Evolutionary conservation across 2,797 vertebrate species (phyloP).

Genomic region (Manis javanica): DNA sequence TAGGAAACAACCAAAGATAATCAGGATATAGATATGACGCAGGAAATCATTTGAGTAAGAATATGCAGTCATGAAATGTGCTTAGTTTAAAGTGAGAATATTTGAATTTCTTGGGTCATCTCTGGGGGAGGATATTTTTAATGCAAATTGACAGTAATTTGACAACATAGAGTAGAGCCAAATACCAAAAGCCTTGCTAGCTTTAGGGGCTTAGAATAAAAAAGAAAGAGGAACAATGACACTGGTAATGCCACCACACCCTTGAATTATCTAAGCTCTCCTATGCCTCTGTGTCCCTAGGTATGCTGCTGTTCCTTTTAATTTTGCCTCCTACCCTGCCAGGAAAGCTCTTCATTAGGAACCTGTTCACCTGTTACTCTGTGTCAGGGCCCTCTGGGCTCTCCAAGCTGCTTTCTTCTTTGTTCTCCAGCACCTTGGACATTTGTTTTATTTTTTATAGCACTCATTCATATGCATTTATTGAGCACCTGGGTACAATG

Average conservation of each 20-base stretch:
- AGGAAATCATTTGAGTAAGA: slow-evolving; percentile 13
- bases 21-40: background rate
- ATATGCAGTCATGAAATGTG: background rate
- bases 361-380: background rate
- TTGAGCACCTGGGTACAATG: background rate
- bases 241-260: background rate
- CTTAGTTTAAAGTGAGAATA: background rate
- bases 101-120: background rate
- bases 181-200: background rate
- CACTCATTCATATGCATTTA: background rate
- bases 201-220: background rate
- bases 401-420: background rate
- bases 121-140: background rate
- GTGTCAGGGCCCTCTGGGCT: background rate
- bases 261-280: background rate
- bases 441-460: background rate
- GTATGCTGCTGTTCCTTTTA: background rate
- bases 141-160: background rate
- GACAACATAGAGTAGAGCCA: background rate
- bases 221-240: background rate
- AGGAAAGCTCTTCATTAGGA: background rate
- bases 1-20: background rate
- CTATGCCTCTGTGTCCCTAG: background rate
- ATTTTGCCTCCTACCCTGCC: background rate
- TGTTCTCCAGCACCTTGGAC: background rate